These are phyloP conservation scores for Caranx melampygus DNA, from an alignment of 2,113 vertebrate genomes.

Conservation along the genomic window DNA sequence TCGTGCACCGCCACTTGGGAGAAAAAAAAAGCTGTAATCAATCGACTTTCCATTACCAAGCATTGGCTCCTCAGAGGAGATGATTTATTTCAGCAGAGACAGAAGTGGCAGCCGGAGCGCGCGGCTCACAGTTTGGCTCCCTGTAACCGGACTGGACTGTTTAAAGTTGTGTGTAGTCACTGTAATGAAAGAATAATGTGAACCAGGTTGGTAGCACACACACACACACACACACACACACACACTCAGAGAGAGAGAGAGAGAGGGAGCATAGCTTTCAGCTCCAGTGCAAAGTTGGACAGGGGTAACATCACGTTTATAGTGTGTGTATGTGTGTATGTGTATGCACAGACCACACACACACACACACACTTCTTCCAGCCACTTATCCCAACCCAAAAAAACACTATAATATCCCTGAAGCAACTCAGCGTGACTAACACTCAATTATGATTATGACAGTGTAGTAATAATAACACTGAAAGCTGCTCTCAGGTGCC, in stretches of 20 bases:
- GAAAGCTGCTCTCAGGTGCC: conserved; percentile 39
- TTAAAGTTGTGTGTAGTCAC: conserved; percentile 71
- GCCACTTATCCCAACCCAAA: conserved; percentile 32
- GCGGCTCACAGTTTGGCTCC: conserved; percentile 58
- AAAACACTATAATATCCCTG: conserved; percentile 44
- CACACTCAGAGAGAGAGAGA: background rate
- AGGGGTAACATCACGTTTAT: conserved; percentile 7
- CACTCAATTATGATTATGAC: conserved; percentile 38
- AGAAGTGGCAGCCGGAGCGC: conserved; percentile 53
- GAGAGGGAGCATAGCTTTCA: conserved; percentile 29
- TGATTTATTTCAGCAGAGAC: conserved; percentile 72
- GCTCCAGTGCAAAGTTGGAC: conserved; percentile 18
- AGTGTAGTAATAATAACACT: conserved; percentile 48
- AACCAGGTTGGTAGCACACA: conserved; percentile 67
- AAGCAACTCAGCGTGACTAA: conserved; percentile 44
- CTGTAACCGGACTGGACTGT: conserved; percentile 53
- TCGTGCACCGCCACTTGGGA: too few relatives aligned
- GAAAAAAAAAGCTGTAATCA: conserved; percentile 60
- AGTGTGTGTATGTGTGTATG: conserved; percentile 5
- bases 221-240: too few relatives aligned
- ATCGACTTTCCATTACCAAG: conserved; percentile 76
- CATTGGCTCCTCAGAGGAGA: conserved; percentile 40
- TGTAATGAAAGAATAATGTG: conserved; percentile 80
- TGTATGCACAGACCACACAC: background rate
- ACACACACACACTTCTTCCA: conserved; percentile 2